Base-by-base conservation (phyloP, 92 coral and sea anemone species). In the Zoanthus gigantus region DNA sequence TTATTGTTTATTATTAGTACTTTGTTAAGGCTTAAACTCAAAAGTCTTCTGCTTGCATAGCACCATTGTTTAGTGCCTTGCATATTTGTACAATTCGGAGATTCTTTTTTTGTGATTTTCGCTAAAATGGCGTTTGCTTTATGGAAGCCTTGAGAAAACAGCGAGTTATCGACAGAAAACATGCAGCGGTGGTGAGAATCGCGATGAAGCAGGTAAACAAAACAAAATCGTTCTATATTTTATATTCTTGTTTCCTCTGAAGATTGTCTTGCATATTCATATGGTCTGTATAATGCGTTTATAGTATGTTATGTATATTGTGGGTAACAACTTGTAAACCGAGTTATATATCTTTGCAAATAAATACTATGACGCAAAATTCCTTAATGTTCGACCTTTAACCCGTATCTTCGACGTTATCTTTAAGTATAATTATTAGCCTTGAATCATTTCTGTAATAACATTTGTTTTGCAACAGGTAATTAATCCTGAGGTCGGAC, bases 111-210 rank as follows among this genome's bases (percentile, higher is more conserved):
- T 23, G 42, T 34, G 42, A 63, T 48, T 29, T 30, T 29, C 23
- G 46, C 30, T 44, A 45, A 89, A 84, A 97, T 97, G 99, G 99
- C 99, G 65, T 81, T 89, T 66, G 98, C 99, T 14, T 95, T 88
- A 95, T 89, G 93, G 98, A 97, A 89, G 99, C 99, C 4, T 58
- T 97, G 78, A 80, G 99, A 75, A 91, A 89, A 84, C 99, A 97
- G 83, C 93, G 99, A 75, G 88, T 97, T 29, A 87, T 95, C 82
- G 99, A 97, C 50, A 92, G 96, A 74, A 94, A 94, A 78, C 94
- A 95, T 30, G 89, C 93, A 11, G 97, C 99, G 30, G 37, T 92
- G 32, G 96, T 90, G 47, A 92, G 97, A 83, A 90, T 97, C 54
- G 92, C 97, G 9, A 68, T 97, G 5, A 5, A 77, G 6, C 97